Evolutionary conservation across 2,888 invertebrate genomes (phyloP), one percentile per base, ranked within the genome.

Genomic region (Rhogogaster chlorosoma): DNA sequence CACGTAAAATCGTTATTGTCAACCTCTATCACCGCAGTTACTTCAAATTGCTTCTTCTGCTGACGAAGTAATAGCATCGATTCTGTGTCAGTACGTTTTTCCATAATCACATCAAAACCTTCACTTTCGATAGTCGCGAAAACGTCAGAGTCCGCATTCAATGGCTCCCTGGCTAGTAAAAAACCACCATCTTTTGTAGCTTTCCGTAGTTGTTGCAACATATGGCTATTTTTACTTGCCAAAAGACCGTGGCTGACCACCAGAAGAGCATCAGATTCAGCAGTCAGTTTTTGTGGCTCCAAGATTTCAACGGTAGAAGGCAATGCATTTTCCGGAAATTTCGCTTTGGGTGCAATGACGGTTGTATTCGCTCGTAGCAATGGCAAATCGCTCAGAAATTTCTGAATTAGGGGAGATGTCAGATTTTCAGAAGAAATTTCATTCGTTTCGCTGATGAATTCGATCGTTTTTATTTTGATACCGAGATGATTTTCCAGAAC

Each of bases 121-220:
- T 92, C 88, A 64, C 92, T 85, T 15, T 87, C 89, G 88, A 88
- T 15, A 87, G 86, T 36, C 9, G 18, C 2, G 2, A 45, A 18
- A 6, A 61, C 36, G n/a, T 38, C 91, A 91, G 5, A 93, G 88
- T 77, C 90, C 3, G n/a, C 12, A 38, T 61, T 6, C 49, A 88
- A 86, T 18, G 86, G 94, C 94, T 97, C 97, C 93, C 96, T 96
- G 85, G 96, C 94, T 87, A 97, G 93, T 78, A 97, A 91, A 93
- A 97, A 96, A 77, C 97, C 97, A 83, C 95, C 95, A 7, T 95
- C 94, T 88, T 95, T 96, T 71, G 97, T 92, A 86, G 96, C 95
- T 61, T 93, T 94, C n/a, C 94, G 93, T 88, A 96, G 94, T 88
- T 95, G 94, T 75, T 93, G 91, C 84, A 97, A 92, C 86, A 95